Evolutionary conservation across 1,140 invertebrate species (phyloP), one percentile per base, ranked within the genome.

Genomic region (Odontomachus brunneus): DNA sequence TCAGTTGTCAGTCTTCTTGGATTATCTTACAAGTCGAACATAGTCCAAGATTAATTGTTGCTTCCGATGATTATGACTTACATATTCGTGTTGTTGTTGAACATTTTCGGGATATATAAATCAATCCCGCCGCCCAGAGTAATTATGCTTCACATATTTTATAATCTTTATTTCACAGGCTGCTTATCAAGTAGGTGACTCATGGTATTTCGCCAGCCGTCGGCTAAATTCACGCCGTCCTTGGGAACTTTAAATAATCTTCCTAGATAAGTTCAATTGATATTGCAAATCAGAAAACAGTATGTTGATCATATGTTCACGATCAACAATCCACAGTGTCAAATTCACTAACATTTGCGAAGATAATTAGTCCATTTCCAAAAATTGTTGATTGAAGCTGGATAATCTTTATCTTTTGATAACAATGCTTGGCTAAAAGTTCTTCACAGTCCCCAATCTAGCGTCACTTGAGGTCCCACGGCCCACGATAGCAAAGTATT

Each of bases 281-380:
- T 80, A 80, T 80, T 53, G 57, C 75, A 29, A 69, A 71, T 69
- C 22, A 48, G n/a, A n/a, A 0, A 57, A 29, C n/a, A 44, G 33
- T 29, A 29, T 29, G 9, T 57, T 29, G 5, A 80, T 38, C 29
- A 67, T n/a, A 71, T 5, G 26, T 80, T 22, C 1, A 48, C 44
- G 14, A 57, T 57, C 33, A 14, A 80, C 7, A 12, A 71, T 29
- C 3, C 3, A n/a, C 19, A 22, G 12, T 59, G 22, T 57, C 22
- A 44, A 44, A 33, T 80, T 69, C 33, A 71, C 24, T 26, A 14
- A 15, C 17, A 53, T 11, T 7, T 33, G 44, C 3, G 3, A 12
- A 26, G 26, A 44, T 19, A 29, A 48, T 19, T 12, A 67, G 14
- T 48, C 7, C 17, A 59, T 33, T 80, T 29, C 24, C 7, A 7